Evolutionary conservation across 2,888 invertebrate species (phyloP).

Genomic region (Xanthia togata): DNA sequence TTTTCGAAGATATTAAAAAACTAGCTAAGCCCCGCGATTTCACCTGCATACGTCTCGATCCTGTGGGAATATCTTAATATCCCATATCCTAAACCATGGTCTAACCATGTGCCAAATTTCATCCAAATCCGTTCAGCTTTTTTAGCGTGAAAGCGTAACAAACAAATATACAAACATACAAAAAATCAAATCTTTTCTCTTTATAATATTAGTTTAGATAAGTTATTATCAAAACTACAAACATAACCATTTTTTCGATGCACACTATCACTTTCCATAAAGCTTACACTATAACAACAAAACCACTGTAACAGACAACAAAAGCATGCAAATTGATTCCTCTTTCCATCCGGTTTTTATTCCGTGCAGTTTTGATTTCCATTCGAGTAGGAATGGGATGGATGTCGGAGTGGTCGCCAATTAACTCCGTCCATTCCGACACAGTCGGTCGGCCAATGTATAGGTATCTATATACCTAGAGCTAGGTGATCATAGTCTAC

Average conservation of each 20-base stretch:
- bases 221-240: background rate
- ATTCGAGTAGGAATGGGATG: conserved; percentile 18
- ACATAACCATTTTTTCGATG: background rate
- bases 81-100: too few species aligned
- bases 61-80: too few species aligned
- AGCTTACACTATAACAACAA: background rate
- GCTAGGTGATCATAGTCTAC: background rate
- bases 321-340: conserved; percentile 31
- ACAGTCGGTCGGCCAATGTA: conserved; percentile 12
- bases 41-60: too few species aligned
- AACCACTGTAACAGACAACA: background rate
- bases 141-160: too few species aligned
- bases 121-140: too few species aligned
- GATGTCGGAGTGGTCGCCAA: conserved; percentile 42
- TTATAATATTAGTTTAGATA: too few species aligned
- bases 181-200: too few species aligned
- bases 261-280: background rate
- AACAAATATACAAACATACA: too few species aligned
- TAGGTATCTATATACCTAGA: background rate
- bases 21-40: too few species aligned
- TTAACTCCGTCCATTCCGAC: conserved; percentile 29
- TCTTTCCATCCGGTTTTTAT: conserved; percentile 14
- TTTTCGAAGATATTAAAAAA: background rate
- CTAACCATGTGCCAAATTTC: too few species aligned
- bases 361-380: conserved; percentile 37